A percentile compares a stretch with the other conserved stretches of the same genome.
These are phyloP conservation scores for Amphiprion ocellaris DNA, from an alignment of 2,113 vertebrate genomes.

Conservation along the genomic window DNA sequence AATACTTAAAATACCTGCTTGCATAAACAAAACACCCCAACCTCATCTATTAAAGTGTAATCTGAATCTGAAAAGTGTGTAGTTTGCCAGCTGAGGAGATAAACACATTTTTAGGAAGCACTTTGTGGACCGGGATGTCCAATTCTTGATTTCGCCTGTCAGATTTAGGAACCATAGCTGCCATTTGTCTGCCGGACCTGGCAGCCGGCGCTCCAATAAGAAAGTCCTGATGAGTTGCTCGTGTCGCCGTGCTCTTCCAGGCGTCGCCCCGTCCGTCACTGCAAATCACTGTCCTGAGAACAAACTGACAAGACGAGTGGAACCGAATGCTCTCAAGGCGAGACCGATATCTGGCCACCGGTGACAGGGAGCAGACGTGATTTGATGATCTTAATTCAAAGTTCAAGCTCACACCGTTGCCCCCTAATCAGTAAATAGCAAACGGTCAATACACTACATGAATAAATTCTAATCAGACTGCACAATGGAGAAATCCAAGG, in stretches of 20 bases:
- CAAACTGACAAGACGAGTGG: slow-evolving; percentile 44
- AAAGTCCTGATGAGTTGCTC: slow-evolving; percentile 62
- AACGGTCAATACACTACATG: slow-evolving; percentile 48
- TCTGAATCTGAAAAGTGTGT: slow-evolving; percentile 12
- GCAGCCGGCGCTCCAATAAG: slow-evolving; percentile 44
- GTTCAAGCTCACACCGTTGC: slow-evolving; percentile 34
- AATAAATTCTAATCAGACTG: slow-evolving; percentile 60
- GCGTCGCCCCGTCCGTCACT: slow-evolving; percentile 54
- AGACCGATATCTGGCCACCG: slow-evolving; percentile 5
- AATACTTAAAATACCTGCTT: not conserved
- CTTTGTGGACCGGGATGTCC: slow-evolving; percentile 28
- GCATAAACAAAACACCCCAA: not conserved
- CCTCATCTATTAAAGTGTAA: not conserved
- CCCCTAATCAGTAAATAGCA: slow-evolving; percentile 36
- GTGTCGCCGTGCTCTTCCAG: slow-evolving; percentile 45
- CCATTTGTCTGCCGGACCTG: slow-evolving; percentile 34
- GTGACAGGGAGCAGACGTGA: not conserved
- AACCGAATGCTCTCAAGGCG: slow-evolving; percentile 19
- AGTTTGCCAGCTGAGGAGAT: not conserved
- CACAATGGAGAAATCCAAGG: slow-evolving; percentile 26
- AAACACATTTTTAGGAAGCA: slow-evolving; percentile 12
- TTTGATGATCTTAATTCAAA: slow-evolving; percentile 37
- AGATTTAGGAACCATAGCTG: slow-evolving; percentile 37
- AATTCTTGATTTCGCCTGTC: slow-evolving; percentile 58
- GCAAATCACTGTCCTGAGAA: slow-evolving; percentile 43